A percentile compares a stretch with the other conserved stretches of the same genome.
Evolutionary conservation across 2,113 vertebrate species (phyloP).

Genomic region (Ceuthmochares aereus): DNA sequence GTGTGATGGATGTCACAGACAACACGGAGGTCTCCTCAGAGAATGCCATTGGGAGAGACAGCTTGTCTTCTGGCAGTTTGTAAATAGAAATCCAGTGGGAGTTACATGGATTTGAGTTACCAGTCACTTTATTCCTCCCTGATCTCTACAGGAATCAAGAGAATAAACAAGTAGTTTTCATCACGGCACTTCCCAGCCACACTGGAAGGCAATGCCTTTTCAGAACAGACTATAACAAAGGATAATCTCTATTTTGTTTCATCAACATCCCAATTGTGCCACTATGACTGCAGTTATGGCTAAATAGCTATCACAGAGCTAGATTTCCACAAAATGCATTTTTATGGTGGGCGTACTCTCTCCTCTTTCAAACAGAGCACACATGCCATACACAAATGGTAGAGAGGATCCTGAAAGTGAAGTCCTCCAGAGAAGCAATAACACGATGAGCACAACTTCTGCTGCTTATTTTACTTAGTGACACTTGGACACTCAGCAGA

Average conservation of each 20-base stretch:
- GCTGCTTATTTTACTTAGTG: background rate
- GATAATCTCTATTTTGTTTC: background rate
- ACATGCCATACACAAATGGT: background rate
- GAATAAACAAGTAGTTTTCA: slow-evolving; percentile 31
- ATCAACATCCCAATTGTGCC: background rate
- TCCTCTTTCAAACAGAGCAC: background rate
- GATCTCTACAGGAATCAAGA: background rate
- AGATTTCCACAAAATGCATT: background rate
- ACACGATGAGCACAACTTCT: background rate
- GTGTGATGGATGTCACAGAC: slow-evolving; percentile 29
- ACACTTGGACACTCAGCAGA: background rate
- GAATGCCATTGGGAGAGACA: slow-evolving; percentile 1
- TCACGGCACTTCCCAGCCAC: background rate
- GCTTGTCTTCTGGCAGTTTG: slow-evolving; percentile 39
- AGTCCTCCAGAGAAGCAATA: background rate
- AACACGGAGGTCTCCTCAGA: background rate
- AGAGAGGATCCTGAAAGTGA: background rate
- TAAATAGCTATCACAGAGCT: background rate
- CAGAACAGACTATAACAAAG: background rate
- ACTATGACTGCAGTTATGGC: background rate
- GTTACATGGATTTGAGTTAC: background rate
- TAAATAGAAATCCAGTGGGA: slow-evolving; percentile 49
- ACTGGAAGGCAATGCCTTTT: background rate
- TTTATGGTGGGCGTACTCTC: background rate
- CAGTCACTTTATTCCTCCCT: slow-evolving; percentile 20